These are phyloP conservation scores for Apogon talboti DNA, from an alignment of 2,797 vertebrate genomes.

Conservation along the genomic window DNA sequence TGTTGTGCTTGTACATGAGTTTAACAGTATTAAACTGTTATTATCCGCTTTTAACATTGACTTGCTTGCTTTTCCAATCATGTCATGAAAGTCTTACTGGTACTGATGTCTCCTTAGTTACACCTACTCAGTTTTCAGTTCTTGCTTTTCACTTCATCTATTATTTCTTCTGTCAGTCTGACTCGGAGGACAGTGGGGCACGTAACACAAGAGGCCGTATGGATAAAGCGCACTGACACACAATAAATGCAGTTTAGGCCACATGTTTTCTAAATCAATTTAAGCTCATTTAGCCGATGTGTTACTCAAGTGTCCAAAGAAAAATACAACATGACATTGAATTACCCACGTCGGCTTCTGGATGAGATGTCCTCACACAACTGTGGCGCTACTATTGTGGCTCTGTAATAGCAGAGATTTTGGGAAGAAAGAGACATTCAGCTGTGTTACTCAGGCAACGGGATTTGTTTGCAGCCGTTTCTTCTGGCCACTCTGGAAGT, in stretches of 20 bases:
- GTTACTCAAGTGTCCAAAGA: neutral
- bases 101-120: conserved; percentile 25
- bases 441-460: conserved; percentile 70
- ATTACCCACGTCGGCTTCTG: neutral
- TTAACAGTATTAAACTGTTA: neutral
- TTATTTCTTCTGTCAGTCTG: conserved; percentile 54
- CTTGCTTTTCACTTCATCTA: conserved; percentile 61
- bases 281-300: neutral
- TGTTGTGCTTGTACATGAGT: conserved; percentile 8
- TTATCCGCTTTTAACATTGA: conserved; percentile 1
- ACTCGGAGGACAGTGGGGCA: neutral
- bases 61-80: neutral
- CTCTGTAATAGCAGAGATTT: conserved; percentile 20
- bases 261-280: neutral
- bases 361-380: neutral
- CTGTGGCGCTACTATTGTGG: conserved; percentile 21
- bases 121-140: conserved; percentile 45
- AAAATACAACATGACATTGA: neutral
- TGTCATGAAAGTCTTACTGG: conserved; percentile 15
- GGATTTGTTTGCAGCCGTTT: conserved; percentile 75
- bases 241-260: too few relatives aligned
- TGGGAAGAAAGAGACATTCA: conserved; percentile 52
- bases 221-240: neutral
- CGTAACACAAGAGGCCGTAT: neutral
- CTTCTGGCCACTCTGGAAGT: conserved; percentile 58